A percentile compares a stretch with the other conserved stretches of the same genome.
Conservation (phyloP, 2,888 invertebrate genomes). For the Myathropa florea region DNA sequence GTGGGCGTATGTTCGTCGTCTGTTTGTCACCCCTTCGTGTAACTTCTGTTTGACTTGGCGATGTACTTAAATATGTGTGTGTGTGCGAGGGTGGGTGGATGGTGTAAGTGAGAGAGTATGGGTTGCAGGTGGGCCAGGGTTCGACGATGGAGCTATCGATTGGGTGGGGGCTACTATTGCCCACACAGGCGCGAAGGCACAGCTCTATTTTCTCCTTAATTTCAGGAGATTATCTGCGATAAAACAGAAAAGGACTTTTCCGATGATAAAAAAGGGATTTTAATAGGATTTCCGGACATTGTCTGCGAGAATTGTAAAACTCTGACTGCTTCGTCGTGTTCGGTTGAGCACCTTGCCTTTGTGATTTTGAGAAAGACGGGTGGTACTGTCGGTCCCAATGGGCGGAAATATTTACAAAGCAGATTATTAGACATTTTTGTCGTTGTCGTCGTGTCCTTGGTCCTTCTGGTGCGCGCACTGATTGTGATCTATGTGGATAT, state of each 20-base stretch:
- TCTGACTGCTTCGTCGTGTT: constrained; percentile 27
- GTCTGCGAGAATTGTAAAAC: constrained; percentile 54
- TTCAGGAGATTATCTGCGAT: constrained; percentile 64
- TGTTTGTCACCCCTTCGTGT: constrained; percentile 54
- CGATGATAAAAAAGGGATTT: constrained; percentile 64
- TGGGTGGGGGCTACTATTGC: neutral
- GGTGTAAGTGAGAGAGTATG: neutral
- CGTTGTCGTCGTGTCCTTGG: constrained; percentile 26
- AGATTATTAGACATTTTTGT: constrained; percentile 69
- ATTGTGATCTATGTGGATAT: constrained; percentile 65
- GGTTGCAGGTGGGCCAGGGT: neutral
- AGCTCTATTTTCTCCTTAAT: constrained; percentile 47
- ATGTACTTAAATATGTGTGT: constrained; percentile 15
- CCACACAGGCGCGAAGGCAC: constrained; percentile 13
- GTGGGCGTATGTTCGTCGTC: constrained; percentile 10
- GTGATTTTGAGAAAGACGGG: constrained; percentile 28
- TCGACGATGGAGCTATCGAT: neutral
- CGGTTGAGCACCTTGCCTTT: constrained; percentile 52
- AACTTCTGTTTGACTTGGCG: constrained; percentile 58
- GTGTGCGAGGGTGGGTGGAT: too few relatives aligned
- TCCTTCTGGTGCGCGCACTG: constrained; percentile 32
- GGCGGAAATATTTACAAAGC: constrained; percentile 70
- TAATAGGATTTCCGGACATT: constrained; percentile 71
- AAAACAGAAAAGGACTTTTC: constrained; percentile 63
- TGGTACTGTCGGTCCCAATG: constrained; percentile 12